These are phyloP conservation scores for Chaunax sp. DNA, from an alignment of 2,797 vertebrate species.

Conservation along the genomic window DNA sequence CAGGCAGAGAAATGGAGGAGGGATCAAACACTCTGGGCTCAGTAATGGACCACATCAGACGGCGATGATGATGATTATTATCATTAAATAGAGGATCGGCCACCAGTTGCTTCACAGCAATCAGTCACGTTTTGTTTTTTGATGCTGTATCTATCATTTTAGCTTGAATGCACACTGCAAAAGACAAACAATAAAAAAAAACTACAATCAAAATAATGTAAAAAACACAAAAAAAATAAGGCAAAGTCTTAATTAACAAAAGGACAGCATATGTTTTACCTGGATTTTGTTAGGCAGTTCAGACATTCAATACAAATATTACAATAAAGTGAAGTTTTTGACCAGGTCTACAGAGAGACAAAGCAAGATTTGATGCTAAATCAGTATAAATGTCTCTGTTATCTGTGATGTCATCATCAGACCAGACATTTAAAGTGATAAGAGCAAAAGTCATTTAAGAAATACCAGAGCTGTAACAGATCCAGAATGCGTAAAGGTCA, in stretches of 20 bases:
- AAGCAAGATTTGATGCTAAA: background rate
- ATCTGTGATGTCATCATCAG: slow-evolving; percentile 13
- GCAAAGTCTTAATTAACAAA: background rate
- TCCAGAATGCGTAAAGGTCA: slow-evolving; percentile 56
- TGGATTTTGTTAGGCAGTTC: background rate
- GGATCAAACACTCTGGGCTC: too few species aligned
- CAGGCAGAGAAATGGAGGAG: slow-evolving; percentile 14
- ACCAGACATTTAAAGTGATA: slow-evolving; percentile 32
- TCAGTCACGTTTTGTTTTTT: background rate
- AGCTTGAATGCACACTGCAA: background rate
- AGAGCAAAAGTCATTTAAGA: slow-evolving; percentile 27
- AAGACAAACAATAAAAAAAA: background rate
- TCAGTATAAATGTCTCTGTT: background rate
- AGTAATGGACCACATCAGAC: too few species aligned
- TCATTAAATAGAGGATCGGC: too few species aligned
- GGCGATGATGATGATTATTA: too few species aligned
- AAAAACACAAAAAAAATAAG: background rate
- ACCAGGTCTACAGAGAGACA: background rate
- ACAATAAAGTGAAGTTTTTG: background rate
- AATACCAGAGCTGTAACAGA: slow-evolving; percentile 44
- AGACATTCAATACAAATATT: background rate
- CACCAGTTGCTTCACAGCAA: background rate
- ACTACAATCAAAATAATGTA: background rate
- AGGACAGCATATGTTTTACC: background rate
- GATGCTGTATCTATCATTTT: background rate